Evolutionary conservation across 2,888 invertebrate species (phyloP).

Genomic region (Tetramorium bicarinatum): DNA sequence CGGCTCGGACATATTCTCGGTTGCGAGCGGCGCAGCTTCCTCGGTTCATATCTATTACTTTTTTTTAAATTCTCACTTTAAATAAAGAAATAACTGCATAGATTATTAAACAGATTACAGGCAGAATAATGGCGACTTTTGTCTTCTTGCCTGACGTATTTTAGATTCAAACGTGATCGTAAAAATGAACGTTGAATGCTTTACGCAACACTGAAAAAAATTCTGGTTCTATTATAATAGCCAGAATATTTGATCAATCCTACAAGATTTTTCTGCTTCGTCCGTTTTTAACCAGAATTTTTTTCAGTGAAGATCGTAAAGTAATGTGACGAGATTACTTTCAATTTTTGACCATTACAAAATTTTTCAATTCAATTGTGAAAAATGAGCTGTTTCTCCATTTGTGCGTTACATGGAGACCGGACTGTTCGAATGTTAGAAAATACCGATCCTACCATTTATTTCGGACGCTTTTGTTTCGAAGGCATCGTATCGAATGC

Average conservation of each 20-base stretch:
- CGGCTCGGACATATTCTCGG: neutral
- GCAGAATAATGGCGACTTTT: neutral
- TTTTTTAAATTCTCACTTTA: neutral
- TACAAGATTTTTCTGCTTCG: no score
- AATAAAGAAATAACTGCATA: neutral
- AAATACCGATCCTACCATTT: constrained; percentile 32
- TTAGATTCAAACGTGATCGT: neutral
- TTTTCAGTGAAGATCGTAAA: neutral
- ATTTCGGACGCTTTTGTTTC: constrained; percentile 37
- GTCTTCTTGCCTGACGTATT: neutral
- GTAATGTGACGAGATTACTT: neutral
- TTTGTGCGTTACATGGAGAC: neutral
- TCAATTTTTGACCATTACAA: neutral
- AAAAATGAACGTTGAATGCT: neutral
- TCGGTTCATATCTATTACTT: neutral
- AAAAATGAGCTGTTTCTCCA: constrained; percentile 13
- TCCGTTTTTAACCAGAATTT: no score
- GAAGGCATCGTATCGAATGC: neutral
- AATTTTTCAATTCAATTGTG: neutral
- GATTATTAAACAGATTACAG: neutral
- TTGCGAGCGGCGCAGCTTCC: neutral
- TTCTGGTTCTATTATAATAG: no score
- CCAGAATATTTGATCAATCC: no score
- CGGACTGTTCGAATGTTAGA: constrained; percentile 10
- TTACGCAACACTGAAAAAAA: neutral